Percentiles rank a stretch among this genome's conserved stretches.
phyloP scores from a whole-genome alignment of 2,797 vertebrate species.

The Triplophysa bombifrons region DNA sequence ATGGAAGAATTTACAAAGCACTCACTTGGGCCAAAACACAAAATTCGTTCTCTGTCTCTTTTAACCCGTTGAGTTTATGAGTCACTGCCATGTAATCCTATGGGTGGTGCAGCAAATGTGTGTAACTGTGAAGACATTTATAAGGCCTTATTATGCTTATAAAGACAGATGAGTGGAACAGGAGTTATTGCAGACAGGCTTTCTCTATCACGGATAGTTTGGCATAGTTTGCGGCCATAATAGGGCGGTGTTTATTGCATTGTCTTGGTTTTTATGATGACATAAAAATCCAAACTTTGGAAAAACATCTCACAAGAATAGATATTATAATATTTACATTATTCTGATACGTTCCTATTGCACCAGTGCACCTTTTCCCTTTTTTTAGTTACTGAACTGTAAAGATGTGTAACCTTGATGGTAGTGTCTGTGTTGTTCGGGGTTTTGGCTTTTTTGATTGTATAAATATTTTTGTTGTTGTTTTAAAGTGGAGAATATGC shows the following conservation, averaged over 20 bases:
- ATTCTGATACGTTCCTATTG: not conserved
- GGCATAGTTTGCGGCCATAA: not conserved
- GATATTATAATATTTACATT: not conserved
- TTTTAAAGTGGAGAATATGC: no score
- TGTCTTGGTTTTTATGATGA: constrained; percentile 14
- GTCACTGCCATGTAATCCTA: constrained; percentile 53
- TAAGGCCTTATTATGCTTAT: constrained; percentile 47
- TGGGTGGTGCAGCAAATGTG: constrained; percentile 44
- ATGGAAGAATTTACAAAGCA: constrained; percentile 54
- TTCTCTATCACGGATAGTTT: constrained; percentile 37
- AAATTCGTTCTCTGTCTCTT: constrained; percentile 9
- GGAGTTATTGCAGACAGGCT: constrained; percentile 4
- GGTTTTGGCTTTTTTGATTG: no score
- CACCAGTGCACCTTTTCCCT: no score
- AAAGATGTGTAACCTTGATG: no score
- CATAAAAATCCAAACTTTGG: not conserved
- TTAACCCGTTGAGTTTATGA: constrained; percentile 46
- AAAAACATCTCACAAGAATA: not conserved
- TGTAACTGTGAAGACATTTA: constrained; percentile 33
- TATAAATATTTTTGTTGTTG: no score
- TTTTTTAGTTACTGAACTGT: no score
- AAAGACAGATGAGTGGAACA: constrained; percentile 40
- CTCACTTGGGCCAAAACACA: constrained; percentile 39
- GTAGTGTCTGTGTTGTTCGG: no score
- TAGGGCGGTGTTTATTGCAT: constrained; percentile 4